Conservation (phyloP, 2,113 vertebrate genomes). For the Pangasianodon hypophthalmus region DNA sequence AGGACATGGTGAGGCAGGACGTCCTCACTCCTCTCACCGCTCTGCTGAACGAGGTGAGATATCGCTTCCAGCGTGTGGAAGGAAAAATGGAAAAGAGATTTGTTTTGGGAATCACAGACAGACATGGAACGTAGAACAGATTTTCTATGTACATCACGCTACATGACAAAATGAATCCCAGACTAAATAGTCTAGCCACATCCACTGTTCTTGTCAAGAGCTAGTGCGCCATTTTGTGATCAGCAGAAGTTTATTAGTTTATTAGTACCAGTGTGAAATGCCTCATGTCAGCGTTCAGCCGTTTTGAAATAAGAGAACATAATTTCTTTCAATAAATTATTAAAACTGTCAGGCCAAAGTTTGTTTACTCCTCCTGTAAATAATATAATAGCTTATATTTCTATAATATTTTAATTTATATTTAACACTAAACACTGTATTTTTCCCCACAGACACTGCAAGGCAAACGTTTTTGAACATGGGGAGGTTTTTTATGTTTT, state of each 20-base stretch:
- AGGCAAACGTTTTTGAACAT: no score
- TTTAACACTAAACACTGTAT: no score
- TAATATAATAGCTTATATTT: no score
- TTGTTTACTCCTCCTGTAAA: no score
- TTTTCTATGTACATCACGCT: neutral
- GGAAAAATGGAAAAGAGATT: neutral
- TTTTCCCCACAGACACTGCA: no score
- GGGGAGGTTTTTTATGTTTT: no score
- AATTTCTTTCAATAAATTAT: neutral
- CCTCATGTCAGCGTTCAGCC: no score
- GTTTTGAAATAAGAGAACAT: neutral
- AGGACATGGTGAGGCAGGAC: slow-evolving; percentile 94
- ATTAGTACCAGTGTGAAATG: no score
- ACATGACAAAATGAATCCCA: neutral
- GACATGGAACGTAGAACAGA: neutral
- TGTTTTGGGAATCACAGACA: neutral
- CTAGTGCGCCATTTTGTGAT: no score
- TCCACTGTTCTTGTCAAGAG: no score
- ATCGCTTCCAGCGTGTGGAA: neutral
- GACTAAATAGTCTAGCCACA: neutral
- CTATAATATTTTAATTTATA: no score
- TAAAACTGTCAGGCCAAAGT: neutral
- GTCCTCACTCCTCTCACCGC: slow-evolving; percentile 90
- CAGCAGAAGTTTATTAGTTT: no score
- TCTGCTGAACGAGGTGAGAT: slow-evolving; percentile 86